A percentile compares a stretch with the other conserved stretches of the same genome.
Evolutionary conservation across 2,113 vertebrate species (phyloP).

Genomic region (Otolemur garnettii): DNA sequence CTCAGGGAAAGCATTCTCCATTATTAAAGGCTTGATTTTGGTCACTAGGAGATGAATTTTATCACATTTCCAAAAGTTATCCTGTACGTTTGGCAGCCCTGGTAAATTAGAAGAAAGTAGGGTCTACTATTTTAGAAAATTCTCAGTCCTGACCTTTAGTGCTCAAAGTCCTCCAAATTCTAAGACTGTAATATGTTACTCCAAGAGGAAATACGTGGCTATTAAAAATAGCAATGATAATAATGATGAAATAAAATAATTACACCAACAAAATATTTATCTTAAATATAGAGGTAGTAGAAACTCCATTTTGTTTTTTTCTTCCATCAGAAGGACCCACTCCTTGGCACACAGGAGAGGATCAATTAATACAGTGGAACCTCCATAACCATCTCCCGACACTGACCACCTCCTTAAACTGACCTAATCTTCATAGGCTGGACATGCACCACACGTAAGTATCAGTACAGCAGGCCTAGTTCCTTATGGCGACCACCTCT

Average conservation of each 20-base stretch:
- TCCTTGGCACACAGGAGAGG: not conserved
- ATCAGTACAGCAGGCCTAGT: no score
- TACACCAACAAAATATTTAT: not conserved
- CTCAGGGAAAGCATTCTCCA: not conserved
- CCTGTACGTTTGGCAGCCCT: not conserved
- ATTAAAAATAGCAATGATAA: not conserved
- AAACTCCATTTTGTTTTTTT: not conserved
- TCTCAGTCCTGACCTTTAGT: not conserved
- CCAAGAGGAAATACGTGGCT: not conserved
- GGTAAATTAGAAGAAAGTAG: constrained; percentile 21
- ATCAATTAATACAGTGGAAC: not conserved
- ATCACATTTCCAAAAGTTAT: constrained; percentile 4
- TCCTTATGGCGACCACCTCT: no score
- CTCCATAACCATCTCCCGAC: no score
- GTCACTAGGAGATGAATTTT: not conserved
- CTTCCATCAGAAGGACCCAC: not conserved
- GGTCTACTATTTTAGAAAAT: not conserved
- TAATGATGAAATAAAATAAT: not conserved
- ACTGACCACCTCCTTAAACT: no score
- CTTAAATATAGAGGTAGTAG: not conserved
- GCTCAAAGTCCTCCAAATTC: constrained; percentile 23
- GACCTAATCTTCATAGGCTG: no score
- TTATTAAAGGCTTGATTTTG: not conserved
- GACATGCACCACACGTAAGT: no score
- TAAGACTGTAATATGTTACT: not conserved